Evolutionary conservation across 2,797 vertebrate species (phyloP), one percentile per base, ranked within the genome.

Genomic region (Rhyacichthys aspro): DNA sequence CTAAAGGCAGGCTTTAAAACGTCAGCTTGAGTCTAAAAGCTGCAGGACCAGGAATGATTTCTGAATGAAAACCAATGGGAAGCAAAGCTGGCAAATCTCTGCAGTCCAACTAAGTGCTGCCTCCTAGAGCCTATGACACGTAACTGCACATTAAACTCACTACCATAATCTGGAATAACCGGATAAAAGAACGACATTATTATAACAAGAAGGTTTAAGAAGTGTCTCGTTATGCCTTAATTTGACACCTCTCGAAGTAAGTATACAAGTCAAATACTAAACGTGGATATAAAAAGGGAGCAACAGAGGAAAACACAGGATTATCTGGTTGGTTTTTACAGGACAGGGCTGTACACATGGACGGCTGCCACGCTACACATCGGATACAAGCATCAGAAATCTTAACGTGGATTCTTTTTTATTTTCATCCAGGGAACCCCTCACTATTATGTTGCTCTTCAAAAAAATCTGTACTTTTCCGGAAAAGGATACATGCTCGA

Each of bases 221-320:
- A 59, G 71, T 23, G 39, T 66, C 47, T 79, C 57, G 65, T 59
- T 50, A 70, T 59, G 47, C 33, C 48, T 66, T 45, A 86, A 55
- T 76, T 67, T 70, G 57, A 79, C 41, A 56, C 72, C 41, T 75
- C 49, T 74, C 74, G 70, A 85, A 75, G 75, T 74, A 85, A 75
- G 75, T 74, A 72, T 82, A 81, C 79, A 85, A 72, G 74, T 78
- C 61, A 84, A 86, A 84, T 74, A 61, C 79, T 78, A 84, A 77
- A 70, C 57, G 59, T 65, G 75, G 55, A 65, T 67, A 80, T 72
- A 73, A 62, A 82, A 47, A 5, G 17, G 38, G 45, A 42, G 45
- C 53, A 49, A 72, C 36, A 59, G 39, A 57, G 52, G 42, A 72
- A 63, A 75, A 63, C 50, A 42, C 7, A 15, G 44, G 55, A 52